These are phyloP conservation scores for Leucoraja ocellata DNA, from an alignment of 2,797 vertebrate species.

Conservation along the genomic window DNA sequence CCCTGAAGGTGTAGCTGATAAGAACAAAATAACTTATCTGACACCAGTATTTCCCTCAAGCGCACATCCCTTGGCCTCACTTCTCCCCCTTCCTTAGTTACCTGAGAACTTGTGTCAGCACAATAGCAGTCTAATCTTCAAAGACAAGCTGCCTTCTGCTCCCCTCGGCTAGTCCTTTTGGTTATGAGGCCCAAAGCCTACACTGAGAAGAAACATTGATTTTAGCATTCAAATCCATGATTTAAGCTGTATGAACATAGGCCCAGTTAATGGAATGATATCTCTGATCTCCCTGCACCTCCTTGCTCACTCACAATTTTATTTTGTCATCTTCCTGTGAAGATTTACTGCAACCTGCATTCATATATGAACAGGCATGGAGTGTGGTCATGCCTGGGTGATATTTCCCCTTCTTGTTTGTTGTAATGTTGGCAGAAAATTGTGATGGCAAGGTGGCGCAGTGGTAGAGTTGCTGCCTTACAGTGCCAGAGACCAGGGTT, in stretches of 20 bases:
- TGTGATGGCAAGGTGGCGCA: no score
- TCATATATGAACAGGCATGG: neutral
- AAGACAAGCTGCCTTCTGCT: neutral
- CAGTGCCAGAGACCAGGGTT: no score
- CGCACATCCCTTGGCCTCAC: neutral
- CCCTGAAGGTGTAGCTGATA: neutral
- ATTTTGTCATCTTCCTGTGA: neutral
- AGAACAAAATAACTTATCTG: no score
- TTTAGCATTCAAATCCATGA: neutral
- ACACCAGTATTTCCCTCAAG: neutral
- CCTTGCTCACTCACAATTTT: neutral
- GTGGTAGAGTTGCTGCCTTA: no score
- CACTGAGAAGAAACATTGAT: neutral
- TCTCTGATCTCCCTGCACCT: no score
- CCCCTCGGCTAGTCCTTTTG: neutral
- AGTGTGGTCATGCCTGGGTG: neutral
- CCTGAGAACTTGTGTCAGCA: neutral
- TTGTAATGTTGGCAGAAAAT: neutral
- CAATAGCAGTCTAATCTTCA: neutral
- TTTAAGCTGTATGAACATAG: neutral
- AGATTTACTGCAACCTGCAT: neutral
- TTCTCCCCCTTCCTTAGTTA: neutral
- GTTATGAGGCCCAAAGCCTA: neutral
- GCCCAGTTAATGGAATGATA: neutral
- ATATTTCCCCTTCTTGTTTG: neutral